Percentiles rank a stretch among this genome's conserved stretches.
Evolutionary conservation across 1,140 invertebrate genomes (phyloP).

Genomic region (Drosophila pseudoananassae): DNA sequence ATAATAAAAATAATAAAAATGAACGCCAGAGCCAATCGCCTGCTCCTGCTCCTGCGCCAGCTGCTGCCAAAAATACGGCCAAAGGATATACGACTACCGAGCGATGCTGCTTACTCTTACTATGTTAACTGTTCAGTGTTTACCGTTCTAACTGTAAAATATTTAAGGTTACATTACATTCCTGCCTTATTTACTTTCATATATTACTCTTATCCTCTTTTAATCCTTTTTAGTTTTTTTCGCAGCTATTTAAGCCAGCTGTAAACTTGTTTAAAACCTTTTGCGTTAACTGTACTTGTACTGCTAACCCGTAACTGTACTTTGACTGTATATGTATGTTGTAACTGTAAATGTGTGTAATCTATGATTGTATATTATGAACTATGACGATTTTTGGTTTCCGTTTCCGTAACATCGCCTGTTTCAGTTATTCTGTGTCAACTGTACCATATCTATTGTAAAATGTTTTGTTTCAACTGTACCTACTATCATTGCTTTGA

Average conservation of each 20-base stretch:
- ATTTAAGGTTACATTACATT: background rate
- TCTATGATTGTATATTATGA: background rate
- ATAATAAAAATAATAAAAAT: constrained; percentile 8
- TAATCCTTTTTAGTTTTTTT: constrained; percentile 8
- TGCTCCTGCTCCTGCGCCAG: constrained; percentile 47
- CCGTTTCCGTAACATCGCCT: constrained; percentile 10
- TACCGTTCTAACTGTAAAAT: constrained; percentile 9
- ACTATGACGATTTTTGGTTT: background rate
- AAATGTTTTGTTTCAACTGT: constrained; percentile 18
- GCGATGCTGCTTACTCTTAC: constrained; percentile 56
- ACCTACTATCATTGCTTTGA: constrained; percentile 19
- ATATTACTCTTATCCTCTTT: constrained; percentile 12
- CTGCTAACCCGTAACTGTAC: constrained; percentile 33
- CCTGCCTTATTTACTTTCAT: background rate
- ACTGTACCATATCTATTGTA: constrained; percentile 16
- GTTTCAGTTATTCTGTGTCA: constrained; percentile 20
- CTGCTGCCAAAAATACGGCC: constrained; percentile 19
- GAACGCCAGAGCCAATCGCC: constrained; percentile 47
- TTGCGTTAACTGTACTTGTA: constrained; percentile 35
- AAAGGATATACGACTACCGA: constrained; percentile 60
- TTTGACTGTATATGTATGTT: constrained; percentile 37
- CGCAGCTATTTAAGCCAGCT: constrained; percentile 31
- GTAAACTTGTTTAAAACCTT: constrained; percentile 29
- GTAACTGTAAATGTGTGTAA: constrained; percentile 37
- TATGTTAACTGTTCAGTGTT: constrained; percentile 46